Evolutionary conservation across 2,888 invertebrate species (phyloP).

Genomic region (Schizotus pectinicornis): DNA sequence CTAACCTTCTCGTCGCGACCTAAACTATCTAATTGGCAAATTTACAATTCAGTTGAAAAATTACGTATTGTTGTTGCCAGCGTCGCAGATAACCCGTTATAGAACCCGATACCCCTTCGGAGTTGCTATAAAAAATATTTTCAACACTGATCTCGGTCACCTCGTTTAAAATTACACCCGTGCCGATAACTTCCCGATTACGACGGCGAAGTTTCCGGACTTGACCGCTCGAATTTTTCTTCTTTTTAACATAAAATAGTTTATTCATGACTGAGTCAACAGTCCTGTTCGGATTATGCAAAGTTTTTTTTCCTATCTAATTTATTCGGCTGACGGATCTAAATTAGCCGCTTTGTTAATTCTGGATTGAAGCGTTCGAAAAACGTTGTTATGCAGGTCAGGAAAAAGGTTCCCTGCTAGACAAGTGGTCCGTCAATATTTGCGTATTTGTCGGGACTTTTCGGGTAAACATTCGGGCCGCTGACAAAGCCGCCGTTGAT

Average conservation of each 20-base stretch:
- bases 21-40: too few species aligned
- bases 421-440: not conserved
- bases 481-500: not conserved
- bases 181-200: not conserved
- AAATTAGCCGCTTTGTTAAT: too few species aligned
- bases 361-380: too few species aligned
- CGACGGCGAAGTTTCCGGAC: not conserved
- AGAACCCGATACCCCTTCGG: slow-evolving; percentile 10
- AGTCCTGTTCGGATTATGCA: too few species aligned
- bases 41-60: not conserved
- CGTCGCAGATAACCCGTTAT: slow-evolving; percentile 22
- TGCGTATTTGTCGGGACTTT: slow-evolving; percentile 1
- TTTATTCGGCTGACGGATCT: too few species aligned
- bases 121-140: slow-evolving; percentile 16
- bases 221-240: too few species aligned
- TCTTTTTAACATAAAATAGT: too few species aligned
- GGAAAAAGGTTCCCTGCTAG: too few species aligned
- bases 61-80: slow-evolving; percentile 8
- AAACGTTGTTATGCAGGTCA: too few species aligned
- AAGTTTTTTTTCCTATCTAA: too few species aligned
- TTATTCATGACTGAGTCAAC: too few species aligned
- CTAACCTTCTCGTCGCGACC: too few species aligned
- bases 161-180: slow-evolving; percentile 25
- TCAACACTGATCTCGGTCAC: slow-evolving; percentile 32
- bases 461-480: slow-evolving; percentile 6